Conservation (phyloP, 2,888 invertebrate genomes). For the Ligdia adustata region DNA sequence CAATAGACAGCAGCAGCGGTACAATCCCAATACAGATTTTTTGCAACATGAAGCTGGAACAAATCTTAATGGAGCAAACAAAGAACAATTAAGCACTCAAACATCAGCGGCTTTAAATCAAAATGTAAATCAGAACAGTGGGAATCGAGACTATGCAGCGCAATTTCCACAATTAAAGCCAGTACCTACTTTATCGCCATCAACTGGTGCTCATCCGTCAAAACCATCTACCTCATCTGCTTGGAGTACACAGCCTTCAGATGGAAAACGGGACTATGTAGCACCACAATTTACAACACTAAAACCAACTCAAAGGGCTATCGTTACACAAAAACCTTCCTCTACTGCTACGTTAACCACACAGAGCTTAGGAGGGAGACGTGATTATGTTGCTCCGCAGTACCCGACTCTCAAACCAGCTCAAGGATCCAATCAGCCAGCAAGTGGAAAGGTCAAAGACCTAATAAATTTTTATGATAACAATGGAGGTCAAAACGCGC, state of each 20-base stretch:
- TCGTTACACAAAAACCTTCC: slow-evolving; percentile 19
- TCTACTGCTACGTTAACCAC: slow-evolving; percentile 21
- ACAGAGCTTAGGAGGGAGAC: slow-evolving; percentile 43
- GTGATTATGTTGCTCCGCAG: slow-evolving; percentile 66
- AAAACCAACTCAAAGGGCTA: slow-evolving; percentile 25
- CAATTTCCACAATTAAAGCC: not conserved
- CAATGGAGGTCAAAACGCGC: slow-evolving; percentile 43
- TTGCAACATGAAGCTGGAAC: slow-evolving; percentile 66
- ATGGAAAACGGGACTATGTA: slow-evolving; percentile 37
- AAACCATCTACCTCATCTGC: slow-evolving; percentile 26
- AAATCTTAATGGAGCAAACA: slow-evolving; percentile 47
- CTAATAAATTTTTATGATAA: slow-evolving; percentile 68
- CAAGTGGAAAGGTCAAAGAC: slow-evolving; percentile 67
- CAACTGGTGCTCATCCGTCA: slow-evolving; percentile 21
- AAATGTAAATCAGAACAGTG: slow-evolving; percentile 33
- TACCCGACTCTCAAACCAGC: slow-evolving; percentile 47
- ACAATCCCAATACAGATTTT: slow-evolving; percentile 67
- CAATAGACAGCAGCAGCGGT: slow-evolving; percentile 45
- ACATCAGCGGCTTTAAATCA: slow-evolving; percentile 25
- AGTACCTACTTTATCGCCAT: slow-evolving; percentile 19
- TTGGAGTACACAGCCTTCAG: slow-evolving; percentile 17
- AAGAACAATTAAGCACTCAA: slow-evolving; percentile 45
- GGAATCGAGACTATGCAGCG: slow-evolving; percentile 28
- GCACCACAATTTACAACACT: slow-evolving; percentile 40
- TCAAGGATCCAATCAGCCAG: slow-evolving; percentile 43